These are phyloP conservation scores for Oreotrochilus melanogaster DNA, from an alignment of 2,113 vertebrate genomes.

Conservation along the genomic window DNA sequence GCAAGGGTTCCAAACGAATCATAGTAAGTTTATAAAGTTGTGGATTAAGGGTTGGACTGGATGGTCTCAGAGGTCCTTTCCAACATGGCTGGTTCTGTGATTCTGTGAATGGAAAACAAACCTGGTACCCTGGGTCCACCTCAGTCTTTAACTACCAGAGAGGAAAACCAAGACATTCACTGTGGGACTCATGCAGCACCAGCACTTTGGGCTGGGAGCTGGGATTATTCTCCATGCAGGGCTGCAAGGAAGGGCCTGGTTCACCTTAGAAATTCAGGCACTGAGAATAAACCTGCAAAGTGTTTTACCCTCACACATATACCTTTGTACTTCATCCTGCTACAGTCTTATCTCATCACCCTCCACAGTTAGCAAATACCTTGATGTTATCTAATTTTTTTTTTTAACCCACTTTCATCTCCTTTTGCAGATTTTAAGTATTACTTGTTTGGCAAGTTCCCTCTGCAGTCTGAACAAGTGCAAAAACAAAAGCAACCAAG, in stretches of 20 bases:
- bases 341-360: not conserved
- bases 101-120: not conserved
- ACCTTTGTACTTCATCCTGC: not conserved
- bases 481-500: not conserved
- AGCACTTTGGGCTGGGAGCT: not conserved
- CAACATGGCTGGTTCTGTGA: too few species aligned
- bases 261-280: not conserved
- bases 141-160: not conserved
- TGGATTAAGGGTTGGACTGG: too few species aligned
- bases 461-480: not conserved
- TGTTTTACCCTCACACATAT: not conserved
- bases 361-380: not conserved
- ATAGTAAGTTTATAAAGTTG: not conserved
- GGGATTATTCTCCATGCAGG: not conserved
- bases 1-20: not conserved
- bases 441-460: not conserved
- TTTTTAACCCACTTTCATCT: not conserved
- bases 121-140: not conserved
- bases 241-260: rapidly evolving
- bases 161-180: not conserved
- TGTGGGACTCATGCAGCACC: not conserved
- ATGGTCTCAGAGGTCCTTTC: too few species aligned
- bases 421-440: not conserved
- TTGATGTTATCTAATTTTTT: not conserved
- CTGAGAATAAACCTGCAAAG: not conserved